Conservation (phyloP, 2,113 vertebrate genomes). For the Miniopterus natalensis region DNA sequence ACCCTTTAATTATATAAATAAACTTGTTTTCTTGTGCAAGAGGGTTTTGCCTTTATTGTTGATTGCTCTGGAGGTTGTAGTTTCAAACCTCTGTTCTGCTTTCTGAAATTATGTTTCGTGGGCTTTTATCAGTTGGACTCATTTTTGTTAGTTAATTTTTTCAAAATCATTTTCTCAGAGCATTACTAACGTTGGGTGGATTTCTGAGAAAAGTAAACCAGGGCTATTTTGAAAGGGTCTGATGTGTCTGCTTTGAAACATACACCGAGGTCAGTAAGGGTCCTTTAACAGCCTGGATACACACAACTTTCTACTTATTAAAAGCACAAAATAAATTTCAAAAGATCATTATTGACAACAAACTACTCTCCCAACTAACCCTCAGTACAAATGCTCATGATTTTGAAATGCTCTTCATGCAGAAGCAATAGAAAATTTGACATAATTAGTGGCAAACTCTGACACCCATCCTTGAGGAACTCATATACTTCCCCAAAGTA, state of each 20-base stretch:
- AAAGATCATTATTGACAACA: not conserved
- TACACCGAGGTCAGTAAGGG: not conserved
- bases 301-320: constrained; percentile 31
- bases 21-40: not conserved
- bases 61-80: not conserved
- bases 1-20: constrained; percentile 3
- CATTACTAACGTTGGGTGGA: constrained; percentile 18
- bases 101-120: constrained; percentile 30
- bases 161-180: not conserved
- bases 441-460: constrained; percentile 59
- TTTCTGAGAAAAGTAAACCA: constrained; percentile 57
- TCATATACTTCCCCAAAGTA: not conserved
- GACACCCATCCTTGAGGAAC: constrained; percentile 24
- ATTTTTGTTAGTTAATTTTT: constrained; percentile 36
- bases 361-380: not conserved
- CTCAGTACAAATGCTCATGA: constrained; percentile 45
- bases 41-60: not conserved
- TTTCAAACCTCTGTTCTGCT: not conserved
- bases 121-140: constrained; percentile 42
- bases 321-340: constrained; percentile 7
- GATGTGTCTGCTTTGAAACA: constrained; percentile 5
- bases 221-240: constrained; percentile 39
- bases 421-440: constrained; percentile 59
- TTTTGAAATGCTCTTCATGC: constrained; percentile 52
- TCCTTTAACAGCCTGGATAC: not conserved